Evolutionary conservation across 2,797 vertebrate species (phyloP), one percentile per base, ranked within the genome.

Genomic region (Sternarchorhynchus goeldii): DNA sequence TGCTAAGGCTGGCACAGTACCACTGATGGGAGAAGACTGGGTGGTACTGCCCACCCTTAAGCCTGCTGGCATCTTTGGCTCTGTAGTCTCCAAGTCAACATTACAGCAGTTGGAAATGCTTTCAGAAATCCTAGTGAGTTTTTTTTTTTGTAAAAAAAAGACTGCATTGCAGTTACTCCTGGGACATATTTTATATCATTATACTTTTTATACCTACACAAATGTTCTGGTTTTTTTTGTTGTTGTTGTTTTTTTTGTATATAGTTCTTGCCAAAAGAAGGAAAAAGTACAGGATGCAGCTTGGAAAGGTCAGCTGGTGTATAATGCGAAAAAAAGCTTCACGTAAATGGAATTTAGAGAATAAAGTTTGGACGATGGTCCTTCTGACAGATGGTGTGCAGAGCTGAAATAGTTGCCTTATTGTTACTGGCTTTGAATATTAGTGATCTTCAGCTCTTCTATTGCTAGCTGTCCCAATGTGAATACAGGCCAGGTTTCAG

Each of bases 391-490:
- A 82, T 75, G 53, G 78, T 80, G 36, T 79, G 84, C 83, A 82
- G 79, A 84, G 80, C 85, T 89, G 66, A 75, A 79, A 68, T 76
- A 83, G 81, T 75, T 77, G 81, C 74, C 77, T 87, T 91, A 82
- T 91, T 92, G 85, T 90, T 88, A 88, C 87, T 89, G 88, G 87
- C 87, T 86, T 84, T 86, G 85, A 76, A 81, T 87, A 71, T 62
- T 64, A 29, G 53, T 78, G 78, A 73, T 45, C 69, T 79, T 79
- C 18, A 70, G 55, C 16, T 66, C 50, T 25, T n/a, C 50, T 65
- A 63, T 74, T 10, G 25, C 66, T 62, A 59, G 71, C 68, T 55
- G 70, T 82, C 55, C 50, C 5, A 78, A 21, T 39, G 39, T 76
- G 74, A 77, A 80, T 72, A 31, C 70, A 77, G 70, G 81, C 72